Base-by-base conservation (phyloP, 2,797 vertebrate species). In the Dallia pectoralis region DNA sequence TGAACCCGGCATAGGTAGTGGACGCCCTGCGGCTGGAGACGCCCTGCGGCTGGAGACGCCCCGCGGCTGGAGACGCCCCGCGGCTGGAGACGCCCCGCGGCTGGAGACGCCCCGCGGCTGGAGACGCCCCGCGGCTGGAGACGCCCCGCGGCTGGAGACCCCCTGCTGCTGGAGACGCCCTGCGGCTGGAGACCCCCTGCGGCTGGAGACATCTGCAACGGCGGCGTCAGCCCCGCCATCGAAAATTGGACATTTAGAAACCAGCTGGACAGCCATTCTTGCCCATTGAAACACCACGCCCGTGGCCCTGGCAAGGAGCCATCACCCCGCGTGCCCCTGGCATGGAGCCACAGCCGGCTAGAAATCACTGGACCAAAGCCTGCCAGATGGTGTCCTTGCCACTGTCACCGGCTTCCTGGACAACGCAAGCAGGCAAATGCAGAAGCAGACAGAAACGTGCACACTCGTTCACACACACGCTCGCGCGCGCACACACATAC, bases 161-260 rank as follows among this genome's bases (percentile, higher is more conserved):
- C n/a, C n/a, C n/a, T n/a, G n/a, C n/a, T n/a, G n/a, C n/a, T n/a
- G n/a, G n/a, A n/a, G n/a, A n/a, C n/a, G n/a, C n/a, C n/a, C n/a
- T n/a, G n/a, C n/a, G n/a, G n/a, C n/a, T n/a, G n/a, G n/a, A n/a
- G 86, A 70, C 84, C 85, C 88, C 88, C 91, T 33, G 84, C 77
- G 81, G 87, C 79, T 87, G 77, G 47, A 65, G 83, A 85, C 89
- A 93, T 93, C 91, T 92, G 91, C 89, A 92, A 87, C 84, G 66
- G 79, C 70, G 74, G 86, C 82, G 84, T 87, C 79, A 80, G 80
- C 81, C 53, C 86, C 85, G 81, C 89, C 86, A 87, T 79, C 81
- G 89, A 91, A 91, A 91, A 92, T 92, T 89, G 89, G 85, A 91
- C 91, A 90, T 91, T 92, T 92, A 93, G 86, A 85, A 88, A 89